A percentile compares a stretch with the other conserved stretches of the same genome.
These are phyloP conservation scores for Anguilla marmorata DNA, from an alignment of 2,797 vertebrate species.

Conservation along the genomic window DNA sequence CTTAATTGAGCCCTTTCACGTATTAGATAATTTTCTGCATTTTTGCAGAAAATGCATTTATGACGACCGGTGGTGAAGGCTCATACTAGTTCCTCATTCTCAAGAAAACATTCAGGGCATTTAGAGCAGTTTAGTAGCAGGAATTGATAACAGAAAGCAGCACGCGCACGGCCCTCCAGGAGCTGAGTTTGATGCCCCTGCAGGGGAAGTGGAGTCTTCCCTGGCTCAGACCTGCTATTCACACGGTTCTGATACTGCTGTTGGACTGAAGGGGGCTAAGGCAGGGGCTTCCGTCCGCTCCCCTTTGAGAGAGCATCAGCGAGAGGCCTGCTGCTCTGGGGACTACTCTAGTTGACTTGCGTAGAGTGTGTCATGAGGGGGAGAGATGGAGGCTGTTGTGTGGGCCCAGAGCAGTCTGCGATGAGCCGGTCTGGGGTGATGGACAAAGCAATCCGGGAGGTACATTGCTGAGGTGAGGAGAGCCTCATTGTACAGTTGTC, in stretches of 20 bases:
- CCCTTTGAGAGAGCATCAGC: neutral
- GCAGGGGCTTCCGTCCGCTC: neutral
- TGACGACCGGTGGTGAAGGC: neutral
- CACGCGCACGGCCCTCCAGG: neutral
- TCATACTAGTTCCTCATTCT: neutral
- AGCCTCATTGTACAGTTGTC: neutral
- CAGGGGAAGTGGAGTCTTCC: neutral
- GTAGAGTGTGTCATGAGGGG: neutral
- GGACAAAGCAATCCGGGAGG: neutral
- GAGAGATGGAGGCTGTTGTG: neutral
- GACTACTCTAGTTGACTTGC: neutral
- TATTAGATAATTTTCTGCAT: neutral
- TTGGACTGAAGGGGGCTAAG: neutral
- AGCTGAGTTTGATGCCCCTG: neutral
- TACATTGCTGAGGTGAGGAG: neutral
- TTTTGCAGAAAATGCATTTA: neutral
- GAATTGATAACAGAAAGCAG: neutral
- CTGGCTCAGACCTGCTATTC: neutral
- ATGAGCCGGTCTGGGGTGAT: neutral
- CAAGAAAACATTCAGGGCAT: neutral
- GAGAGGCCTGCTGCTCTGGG: neutral
- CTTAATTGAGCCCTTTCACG: neutral
- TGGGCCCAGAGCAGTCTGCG: neutral
- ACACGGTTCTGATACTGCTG: neutral
- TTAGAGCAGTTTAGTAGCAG: neutral